phyloP scores from a whole-genome alignment of 2,797 vertebrate genomes.

The Merluccius polli region DNA sequence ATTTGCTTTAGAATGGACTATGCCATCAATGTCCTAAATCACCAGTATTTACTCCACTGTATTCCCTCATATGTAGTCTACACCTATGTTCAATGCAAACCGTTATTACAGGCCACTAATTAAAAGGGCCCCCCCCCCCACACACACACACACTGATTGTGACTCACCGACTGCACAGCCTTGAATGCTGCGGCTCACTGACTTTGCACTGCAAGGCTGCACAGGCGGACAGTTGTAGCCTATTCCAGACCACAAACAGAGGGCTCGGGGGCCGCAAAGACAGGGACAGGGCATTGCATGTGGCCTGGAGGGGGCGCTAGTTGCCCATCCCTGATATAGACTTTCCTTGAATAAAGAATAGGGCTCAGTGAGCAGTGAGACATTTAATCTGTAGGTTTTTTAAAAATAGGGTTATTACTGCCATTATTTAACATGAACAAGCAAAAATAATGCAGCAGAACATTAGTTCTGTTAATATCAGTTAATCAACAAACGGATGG shows the following conservation, averaged over 20 bases:
- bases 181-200: neutral
- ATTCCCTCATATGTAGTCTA: no score
- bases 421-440: neutral
- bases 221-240: neutral
- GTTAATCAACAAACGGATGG: neutral
- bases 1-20: neutral
- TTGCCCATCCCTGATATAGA: neutral
- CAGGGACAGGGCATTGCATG: no score
- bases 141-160: neutral
- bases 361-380: neutral
- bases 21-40: neutral
- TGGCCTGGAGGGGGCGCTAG: no score
- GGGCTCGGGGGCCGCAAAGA: neutral
- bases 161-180: neutral
- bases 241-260: neutral
- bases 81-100: no score
- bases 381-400: neutral
- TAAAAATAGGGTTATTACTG: neutral
- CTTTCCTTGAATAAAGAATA: neutral
- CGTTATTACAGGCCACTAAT: no score
- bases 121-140: neutral
- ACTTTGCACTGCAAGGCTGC: neutral
- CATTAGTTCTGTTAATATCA: neutral
- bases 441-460: neutral
- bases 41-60: neutral